phyloP scores from a whole-genome alignment of 1,140 invertebrate genomes.

The Drosophila sechellia region DNA sequence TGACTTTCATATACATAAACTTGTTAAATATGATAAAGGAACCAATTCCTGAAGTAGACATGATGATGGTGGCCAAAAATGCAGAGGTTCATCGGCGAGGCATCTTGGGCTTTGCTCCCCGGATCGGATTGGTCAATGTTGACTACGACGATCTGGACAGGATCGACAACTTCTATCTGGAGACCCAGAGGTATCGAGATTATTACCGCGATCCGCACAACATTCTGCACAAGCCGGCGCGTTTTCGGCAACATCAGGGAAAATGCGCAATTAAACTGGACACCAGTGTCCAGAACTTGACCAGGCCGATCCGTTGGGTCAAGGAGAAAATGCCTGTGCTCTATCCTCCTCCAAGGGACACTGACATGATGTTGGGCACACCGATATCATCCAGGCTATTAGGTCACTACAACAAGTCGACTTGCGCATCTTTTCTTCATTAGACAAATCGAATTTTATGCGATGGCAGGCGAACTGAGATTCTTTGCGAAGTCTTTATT shows the following conservation, averaged over 20 bases:
- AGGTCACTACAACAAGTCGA: conserved; percentile 27
- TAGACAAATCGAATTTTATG: conserved; percentile 15
- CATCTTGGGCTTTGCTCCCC: conserved; percentile 64
- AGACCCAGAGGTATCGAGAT: conserved; percentile 69
- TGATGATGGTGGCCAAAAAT: conserved; percentile 58
- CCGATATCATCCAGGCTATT: conserved; percentile 9
- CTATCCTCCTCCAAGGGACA: conserved; percentile 29
- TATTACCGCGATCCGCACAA: conserved; percentile 76
- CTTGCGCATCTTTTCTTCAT: conserved; percentile 52
- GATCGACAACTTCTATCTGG: conserved; percentile 74
- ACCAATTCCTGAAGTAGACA: conserved; percentile 66
- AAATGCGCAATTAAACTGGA: conserved; percentile 62
- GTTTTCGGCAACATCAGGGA: conserved; percentile 46
- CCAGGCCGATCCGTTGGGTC: conserved; percentile 43
- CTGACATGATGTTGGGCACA: conserved; percentile 46
- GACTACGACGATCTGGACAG: conserved; percentile 60
- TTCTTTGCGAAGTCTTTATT: not conserved
- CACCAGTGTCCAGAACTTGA: conserved; percentile 29
- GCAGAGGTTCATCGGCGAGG: conserved; percentile 38
- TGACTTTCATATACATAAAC: not conserved
- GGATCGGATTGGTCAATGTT: conserved; percentile 58
- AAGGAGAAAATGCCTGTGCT: conserved; percentile 35
- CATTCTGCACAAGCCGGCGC: conserved; percentile 45
- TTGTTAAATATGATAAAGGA: conserved; percentile 20
- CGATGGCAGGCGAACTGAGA: not conserved